Evolutionary conservation across 2,888 invertebrate species (phyloP).

Genomic region (Arctia plantaginis): DNA sequence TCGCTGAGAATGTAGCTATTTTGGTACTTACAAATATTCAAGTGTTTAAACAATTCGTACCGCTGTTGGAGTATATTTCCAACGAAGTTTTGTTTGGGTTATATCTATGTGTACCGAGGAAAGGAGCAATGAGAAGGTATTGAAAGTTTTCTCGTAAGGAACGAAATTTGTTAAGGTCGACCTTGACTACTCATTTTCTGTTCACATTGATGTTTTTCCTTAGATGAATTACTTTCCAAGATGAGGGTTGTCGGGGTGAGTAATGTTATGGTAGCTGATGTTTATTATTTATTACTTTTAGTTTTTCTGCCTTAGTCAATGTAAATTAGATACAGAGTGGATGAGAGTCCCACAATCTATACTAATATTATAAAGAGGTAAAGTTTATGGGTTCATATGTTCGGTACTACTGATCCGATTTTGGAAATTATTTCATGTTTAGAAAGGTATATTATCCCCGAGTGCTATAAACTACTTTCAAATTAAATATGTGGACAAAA

Average conservation of each 20-base stretch:
- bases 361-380: too few relatives aligned
- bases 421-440: too few relatives aligned
- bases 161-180: slow-evolving; percentile 33
- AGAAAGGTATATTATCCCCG: too few relatives aligned
- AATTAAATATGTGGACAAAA: too few relatives aligned
- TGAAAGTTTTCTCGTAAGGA: slow-evolving; percentile 38
- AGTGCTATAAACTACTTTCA: too few relatives aligned
- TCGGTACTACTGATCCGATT: too few relatives aligned
- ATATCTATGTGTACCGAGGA: slow-evolving; percentile 5
- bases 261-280: slow-evolving; percentile 6
- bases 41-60: background rate
- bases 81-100: background rate
- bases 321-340: too few relatives aligned
- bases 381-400: too few relatives aligned
- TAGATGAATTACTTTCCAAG: slow-evolving; percentile 51
- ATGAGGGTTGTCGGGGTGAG: slow-evolving; percentile 39
- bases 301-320: background rate
- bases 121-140: slow-evolving; percentile 18
- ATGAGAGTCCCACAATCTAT: background rate
- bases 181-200: slow-evolving; percentile 51
- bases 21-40: background rate
- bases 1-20: background rate
- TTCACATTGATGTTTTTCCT: slow-evolving; percentile 46
- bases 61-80: background rate
- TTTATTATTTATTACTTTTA: background rate